Percentiles rank a stretch among this genome's conserved stretches.
These are phyloP conservation scores for Sminthurinus signatus DNA, from an alignment of 1,140 invertebrate species.

Conservation along the genomic window DNA sequence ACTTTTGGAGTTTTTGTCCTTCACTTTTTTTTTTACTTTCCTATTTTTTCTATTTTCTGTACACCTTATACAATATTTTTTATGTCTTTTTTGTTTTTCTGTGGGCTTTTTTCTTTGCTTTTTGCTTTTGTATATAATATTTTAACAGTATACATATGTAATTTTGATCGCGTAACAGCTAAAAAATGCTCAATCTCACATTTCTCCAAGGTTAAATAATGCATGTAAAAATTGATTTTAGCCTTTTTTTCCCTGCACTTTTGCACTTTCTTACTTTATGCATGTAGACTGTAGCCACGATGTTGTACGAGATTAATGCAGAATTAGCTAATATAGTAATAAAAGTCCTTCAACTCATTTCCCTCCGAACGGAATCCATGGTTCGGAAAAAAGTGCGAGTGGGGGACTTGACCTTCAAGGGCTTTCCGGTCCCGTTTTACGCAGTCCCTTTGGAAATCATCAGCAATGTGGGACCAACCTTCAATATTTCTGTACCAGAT, in stretches of 20 bases:
- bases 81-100: no score
- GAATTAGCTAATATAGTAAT: not conserved
- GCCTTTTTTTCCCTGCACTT: not conserved
- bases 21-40: no score
- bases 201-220: not conserved
- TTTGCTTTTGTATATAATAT: not conserved
- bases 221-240: not conserved
- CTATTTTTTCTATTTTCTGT: no score
- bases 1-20: no score
- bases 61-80: no score
- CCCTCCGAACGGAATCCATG: slow-evolving; percentile 1
- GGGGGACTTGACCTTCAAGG: slow-evolving; percentile 16
- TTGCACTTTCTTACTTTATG: not conserved
- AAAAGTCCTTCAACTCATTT: not conserved
- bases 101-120: not conserved
- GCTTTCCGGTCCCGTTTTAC: slow-evolving; percentile 6
- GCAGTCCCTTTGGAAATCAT: not conserved
- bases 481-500: slow-evolving; percentile 10
- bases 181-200: not conserved
- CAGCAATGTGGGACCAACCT: not conserved
- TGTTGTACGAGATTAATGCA: not conserved
- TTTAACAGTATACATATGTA: not conserved
- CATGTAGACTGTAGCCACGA: not conserved
- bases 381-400: not conserved
- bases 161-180: not conserved